Evolutionary conservation across 2,888 invertebrate genomes (phyloP), one percentile per base, ranked within the genome.

Genomic region (Drosophila anomalata): DNA sequence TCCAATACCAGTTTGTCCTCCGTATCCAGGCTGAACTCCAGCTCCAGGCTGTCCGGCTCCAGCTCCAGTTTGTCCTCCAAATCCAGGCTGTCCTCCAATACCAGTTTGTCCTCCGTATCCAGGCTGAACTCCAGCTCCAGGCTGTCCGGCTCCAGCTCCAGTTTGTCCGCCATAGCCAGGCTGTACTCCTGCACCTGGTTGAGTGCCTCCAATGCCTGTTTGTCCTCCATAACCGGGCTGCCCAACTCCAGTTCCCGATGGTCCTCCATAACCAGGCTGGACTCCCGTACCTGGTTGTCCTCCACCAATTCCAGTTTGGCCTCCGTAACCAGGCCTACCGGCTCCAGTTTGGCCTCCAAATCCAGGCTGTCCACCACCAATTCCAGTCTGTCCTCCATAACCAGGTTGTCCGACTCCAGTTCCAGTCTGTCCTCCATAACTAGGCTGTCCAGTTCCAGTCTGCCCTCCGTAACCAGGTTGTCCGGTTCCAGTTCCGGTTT

Each of bases 201-300:
- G 65, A 33, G 33, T 12, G 14, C 69, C 73, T 1, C 71, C 76
- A 7, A 47, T 11, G 26, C 75, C 75, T 20, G 61, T 57, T 14
- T 61, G 67, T n/a, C 36, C 26, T 2, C 31, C 62, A n/a, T 41
- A 51, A 39, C 60, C 67, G 24, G 61, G 44, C 17, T 29, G 62
- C 12, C 57, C 48, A 12, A 20, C 26, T 24, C 57, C 63, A 2
- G 66, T 56, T 12, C 33, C 33, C 0, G 11, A 4, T 14, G 61
- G 76, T 9, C 29, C 26, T 46, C 60, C 69, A 17, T 55, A 60
- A n/a, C 63, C 57, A 0, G 68, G n/a, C 8, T 39, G 68, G 22
- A 24, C 22, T 14, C 61, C 69, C 20, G 56, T 41, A n/a, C 36
- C 50, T 1, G 50, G 17, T 11, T 52, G 65, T 12, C 33, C 17